Base-by-base conservation (phyloP, 2,797 vertebrate genomes). In the Heliangelus exortis region DNA sequence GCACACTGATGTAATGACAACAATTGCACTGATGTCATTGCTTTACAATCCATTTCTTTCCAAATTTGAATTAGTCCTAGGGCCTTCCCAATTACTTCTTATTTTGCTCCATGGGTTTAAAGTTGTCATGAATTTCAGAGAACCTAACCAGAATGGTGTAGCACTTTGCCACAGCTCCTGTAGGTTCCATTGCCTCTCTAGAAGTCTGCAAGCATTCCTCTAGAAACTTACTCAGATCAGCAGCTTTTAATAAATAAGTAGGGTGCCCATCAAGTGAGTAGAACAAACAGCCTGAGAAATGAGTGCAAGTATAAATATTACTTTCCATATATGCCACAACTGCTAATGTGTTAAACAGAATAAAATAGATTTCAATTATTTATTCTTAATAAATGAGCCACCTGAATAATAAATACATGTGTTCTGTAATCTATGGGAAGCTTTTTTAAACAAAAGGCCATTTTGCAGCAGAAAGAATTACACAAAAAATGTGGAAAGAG, bases 321-420 rank as follows among this genome's bases (percentile, higher is more conserved):
- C 23, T 94, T 74, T 79, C 74, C 74, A 39, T 77, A 92, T 91
- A 88, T 14, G 28, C 84, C 15, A 13, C 71, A 89, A 71, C 81
- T 65, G 74, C 93, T 96, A 96, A 96, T 90, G 83, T 36, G 69
- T 96, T 96, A 97, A 94, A 93, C 92, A 93, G 90, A 81, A 75
- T 81, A 87, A 95, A 95, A 96, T 78, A 91, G 7, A 54, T 48
- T 78, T 97, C 81, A 97, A 97, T 97, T 95, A 97, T 96, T 96
- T 92, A 97, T 91, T 84, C 61, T 80, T 79, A 86, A 85, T 94
- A 96, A 96, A 96, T 92, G 81, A 96, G 91, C 65, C 83, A 78
- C 51, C 73, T 96, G 85, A 94, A 94, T 91, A 97, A 95, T 93
- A 95, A 96, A 96, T 92, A 89, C 15, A 17, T 48, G 68, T 68